Evolutionary conservation across 1,140 invertebrate species (phyloP), one percentile per base, ranked within the genome.

Genomic region (Heliothis subflexa): DNA sequence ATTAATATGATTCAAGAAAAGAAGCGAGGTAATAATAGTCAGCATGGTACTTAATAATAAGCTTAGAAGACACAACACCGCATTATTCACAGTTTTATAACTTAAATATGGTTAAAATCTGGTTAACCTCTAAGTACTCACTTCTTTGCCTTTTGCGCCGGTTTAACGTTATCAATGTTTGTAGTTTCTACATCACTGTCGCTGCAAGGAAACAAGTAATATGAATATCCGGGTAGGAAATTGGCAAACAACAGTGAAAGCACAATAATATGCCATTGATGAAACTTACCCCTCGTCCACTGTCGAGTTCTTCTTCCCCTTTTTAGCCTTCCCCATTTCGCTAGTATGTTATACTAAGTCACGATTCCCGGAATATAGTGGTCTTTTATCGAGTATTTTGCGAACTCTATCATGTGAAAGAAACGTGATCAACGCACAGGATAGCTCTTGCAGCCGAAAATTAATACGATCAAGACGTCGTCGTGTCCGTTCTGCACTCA

Each of bases 301-400:
- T 82, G 95, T 95, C 83, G 93, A 95, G 85, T 95, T 94, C 90
- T 96, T 96, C 88, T 96, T 96, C 80, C 95, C 95, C 89, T 96
- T 97, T 95, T 97, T 97, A 80, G 96, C 95, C 93, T 97, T 97
- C 81, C 96, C 96, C 96, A 97, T 97, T 83, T 86, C 94, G 78
- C 78, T 78, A 82, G 61, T 79, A 14, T 78, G 57, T 66, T 82
- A 66, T 89, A 91, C 90, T 93, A 92, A 90, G 93, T 93, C 87
- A 91, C 89, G 81, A 94, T 90, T 54, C 89, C 90, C 82, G 81
- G 83, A 62, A 87, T 86, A 84, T 89, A 89, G 61, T 90, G 82
- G 88, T 89, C 85, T 76, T 79, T 89, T 88, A 90, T 79, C 66
- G 78, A 86, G 80, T 90, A 90, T 91, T 91, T 90, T 81, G 77